Evolutionary conservation across 2,113 vertebrate genomes (phyloP).

Genomic region (Carassius carassius): DNA sequence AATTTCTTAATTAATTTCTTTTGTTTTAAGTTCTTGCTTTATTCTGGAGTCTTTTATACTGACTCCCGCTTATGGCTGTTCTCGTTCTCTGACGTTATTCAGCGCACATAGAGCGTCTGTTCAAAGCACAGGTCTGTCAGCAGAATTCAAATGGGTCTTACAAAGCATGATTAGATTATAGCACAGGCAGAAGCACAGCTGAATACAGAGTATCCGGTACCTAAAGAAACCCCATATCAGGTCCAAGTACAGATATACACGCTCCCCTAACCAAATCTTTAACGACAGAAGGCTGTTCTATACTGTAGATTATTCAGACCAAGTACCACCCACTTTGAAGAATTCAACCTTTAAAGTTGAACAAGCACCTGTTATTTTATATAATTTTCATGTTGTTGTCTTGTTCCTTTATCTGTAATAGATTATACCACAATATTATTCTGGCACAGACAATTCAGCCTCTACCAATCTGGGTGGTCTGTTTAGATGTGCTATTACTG

Average conservation of each 20-base stretch:
- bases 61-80: not conserved
- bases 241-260: not conserved
- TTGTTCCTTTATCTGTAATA: not conserved
- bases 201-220: constrained; percentile 13
- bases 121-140: constrained; percentile 49
- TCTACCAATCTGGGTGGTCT: not conserved
- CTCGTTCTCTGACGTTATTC: constrained; percentile 35
- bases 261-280: not conserved
- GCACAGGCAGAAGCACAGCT: not conserved
- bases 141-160: constrained; percentile 54
- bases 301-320: not conserved
- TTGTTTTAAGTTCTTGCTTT: not conserved
- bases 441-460: not conserved
- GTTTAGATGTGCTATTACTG: not conserved
- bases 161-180: constrained; percentile 48
- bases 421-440: not conserved
- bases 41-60: not conserved
- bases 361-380: not conserved
- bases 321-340: not conserved
- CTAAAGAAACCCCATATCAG: not conserved
- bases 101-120: constrained; percentile 30
- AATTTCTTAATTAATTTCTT: not conserved
- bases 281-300: not conserved
- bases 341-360: not conserved
- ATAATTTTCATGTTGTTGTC: not conserved